Base-by-base conservation (phyloP, 2,888 invertebrate genomes). In the Acronicta aceris region DNA sequence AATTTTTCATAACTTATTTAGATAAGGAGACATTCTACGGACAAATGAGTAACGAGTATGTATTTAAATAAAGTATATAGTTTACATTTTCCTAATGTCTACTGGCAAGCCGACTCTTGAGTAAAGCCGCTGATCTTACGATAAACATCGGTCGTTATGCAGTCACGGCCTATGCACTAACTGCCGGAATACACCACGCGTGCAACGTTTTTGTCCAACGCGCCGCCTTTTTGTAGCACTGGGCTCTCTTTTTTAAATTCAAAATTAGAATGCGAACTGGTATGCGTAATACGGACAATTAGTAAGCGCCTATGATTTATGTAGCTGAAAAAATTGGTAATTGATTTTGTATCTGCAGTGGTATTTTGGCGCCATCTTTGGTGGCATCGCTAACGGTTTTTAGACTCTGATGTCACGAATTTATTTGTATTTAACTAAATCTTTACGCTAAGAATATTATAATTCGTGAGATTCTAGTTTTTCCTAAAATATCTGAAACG, bases 161-260 rank as follows among this genome's bases (percentile, higher is more conserved):
- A 88, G 93, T 93, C 92, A 93, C 93, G 93, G 93, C 65, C 78
- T 62, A 71, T 91, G 93, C 89, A 90, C 92, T 92, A 90, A 92
- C 90, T 89, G 85, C 78, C 79, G 67, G 62, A 55, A 71, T 86
- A 90, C 85, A 82, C 86, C 88, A 91, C 90, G 91, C 93, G 92
- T 91, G 92, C 86, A 92, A 80, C 78, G 83, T 88, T 91, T 89
- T 78, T 76, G 89, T 89, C 81, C 83, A 67, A 66, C 46, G 46
- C 57, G 63, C 71, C 76, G 71, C 69, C 73, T 83, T 84, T 87
- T 88, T 84, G 78, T 71, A 66, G 73, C 76, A 78, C 79, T 76
- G 74, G 70, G 79, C 74, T 79, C 80, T 79, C 71, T 68, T 65
- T 69, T 62, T n/a, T n/a, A 76, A 67, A 79, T 82, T 79, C 74